Evolutionary conservation across 2,888 invertebrate species (phyloP).

Genomic region (Chrysopilus asiliformis): DNA sequence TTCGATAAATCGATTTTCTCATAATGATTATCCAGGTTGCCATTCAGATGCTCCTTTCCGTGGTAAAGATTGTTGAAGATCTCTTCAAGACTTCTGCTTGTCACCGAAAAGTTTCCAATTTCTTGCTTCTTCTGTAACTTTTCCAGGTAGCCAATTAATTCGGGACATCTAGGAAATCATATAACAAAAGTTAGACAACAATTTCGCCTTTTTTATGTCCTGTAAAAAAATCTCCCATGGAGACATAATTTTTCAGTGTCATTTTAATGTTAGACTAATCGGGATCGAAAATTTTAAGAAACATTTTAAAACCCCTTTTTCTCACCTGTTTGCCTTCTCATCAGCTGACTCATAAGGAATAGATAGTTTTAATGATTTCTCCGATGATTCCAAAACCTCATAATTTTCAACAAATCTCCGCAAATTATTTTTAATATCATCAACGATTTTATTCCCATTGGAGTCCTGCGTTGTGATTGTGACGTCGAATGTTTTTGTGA

Average conservation of each 20-base stretch:
- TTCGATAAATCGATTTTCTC: constrained; percentile 9
- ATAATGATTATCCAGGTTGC: constrained; percentile 7
- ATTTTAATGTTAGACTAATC: too few species aligned
- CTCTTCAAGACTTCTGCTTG: constrained; percentile 50
- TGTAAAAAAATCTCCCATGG: too few species aligned
- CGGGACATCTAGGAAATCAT: constrained; percentile 4
- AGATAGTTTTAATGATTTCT: constrained; percentile 19
- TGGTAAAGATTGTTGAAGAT: constrained; percentile 40
- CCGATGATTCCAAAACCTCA: constrained; percentile 17
- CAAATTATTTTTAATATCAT: constrained; percentile 19
- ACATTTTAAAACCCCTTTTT: too few species aligned
- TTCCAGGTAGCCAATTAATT: constrained; percentile 38
- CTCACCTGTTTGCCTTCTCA: too few species aligned
- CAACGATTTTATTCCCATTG: constrained; percentile 4
- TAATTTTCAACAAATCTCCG: constrained; percentile 20
- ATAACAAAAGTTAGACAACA: too few species aligned
- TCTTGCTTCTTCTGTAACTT: constrained; percentile 31
- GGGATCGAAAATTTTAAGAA: too few species aligned
- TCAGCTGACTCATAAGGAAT: constrained; percentile 22
- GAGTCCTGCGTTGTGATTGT: constrained; percentile 15
- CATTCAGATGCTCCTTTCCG: constrained; percentile 9
- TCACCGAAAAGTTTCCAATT: constrained; percentile 40
- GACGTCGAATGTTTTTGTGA: constrained; percentile 27
- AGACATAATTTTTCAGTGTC: too few species aligned
- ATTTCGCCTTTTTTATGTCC: too few species aligned